A percentile compares a stretch with the other conserved stretches of the same genome.
These are phyloP conservation scores for Leucoptera coffeella DNA, from an alignment of 2,888 invertebrate species.

Conservation along the genomic window DNA sequence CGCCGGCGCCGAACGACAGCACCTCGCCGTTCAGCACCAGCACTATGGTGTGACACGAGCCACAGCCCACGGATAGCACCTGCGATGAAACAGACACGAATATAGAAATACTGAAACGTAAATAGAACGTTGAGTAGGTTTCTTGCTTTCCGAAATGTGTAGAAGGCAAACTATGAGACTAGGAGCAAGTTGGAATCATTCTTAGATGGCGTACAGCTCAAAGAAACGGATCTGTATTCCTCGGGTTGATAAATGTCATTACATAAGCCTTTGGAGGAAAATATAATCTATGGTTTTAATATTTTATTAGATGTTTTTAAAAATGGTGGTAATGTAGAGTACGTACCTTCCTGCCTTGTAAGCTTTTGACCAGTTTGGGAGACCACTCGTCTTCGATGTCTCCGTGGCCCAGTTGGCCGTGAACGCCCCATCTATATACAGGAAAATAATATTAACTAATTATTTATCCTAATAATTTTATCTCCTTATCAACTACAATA, in stretches of 20 bases:
- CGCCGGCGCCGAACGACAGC: constrained; percentile 63
- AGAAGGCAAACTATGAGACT: no score
- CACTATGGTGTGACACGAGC: constrained; percentile 70
- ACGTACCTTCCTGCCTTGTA: constrained; percentile 41
- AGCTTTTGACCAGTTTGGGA: constrained; percentile 33
- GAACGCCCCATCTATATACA: constrained; percentile 73
- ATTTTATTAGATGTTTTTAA: no score
- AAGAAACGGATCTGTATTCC: no score
- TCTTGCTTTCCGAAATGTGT: neutral
- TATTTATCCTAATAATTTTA: no score
- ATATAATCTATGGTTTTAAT: no score
- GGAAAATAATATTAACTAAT: no score
- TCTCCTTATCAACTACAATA: no score
- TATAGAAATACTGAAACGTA: neutral
- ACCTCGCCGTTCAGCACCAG: constrained; percentile 65
- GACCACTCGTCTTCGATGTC: constrained; percentile 61
- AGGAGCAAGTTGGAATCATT: no score
- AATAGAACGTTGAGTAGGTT: neutral
- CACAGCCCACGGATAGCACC: constrained; percentile 43
- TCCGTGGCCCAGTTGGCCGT: constrained; percentile 88
- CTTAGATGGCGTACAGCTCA: no score
- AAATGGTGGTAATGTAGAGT: no score
- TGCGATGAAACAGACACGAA: constrained; percentile 7
- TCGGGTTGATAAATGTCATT: no score
- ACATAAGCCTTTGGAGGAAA: no score